phyloP scores from a whole-genome alignment of 2,888 invertebrate genomes.

The Eupsilia transversa region DNA sequence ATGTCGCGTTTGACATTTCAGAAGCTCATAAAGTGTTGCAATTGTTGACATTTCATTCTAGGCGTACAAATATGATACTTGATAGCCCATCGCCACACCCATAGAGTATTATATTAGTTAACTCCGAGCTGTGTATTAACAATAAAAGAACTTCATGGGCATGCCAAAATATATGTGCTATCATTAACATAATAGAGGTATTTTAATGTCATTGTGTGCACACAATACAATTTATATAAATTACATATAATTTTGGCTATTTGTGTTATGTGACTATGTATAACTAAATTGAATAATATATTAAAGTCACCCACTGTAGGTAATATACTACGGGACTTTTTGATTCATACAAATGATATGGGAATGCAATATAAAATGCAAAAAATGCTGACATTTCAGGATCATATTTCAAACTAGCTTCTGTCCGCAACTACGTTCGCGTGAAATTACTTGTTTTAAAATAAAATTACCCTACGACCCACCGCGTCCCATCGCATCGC shows the following conservation, averaged over 20 bases:
- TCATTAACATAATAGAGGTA: slow-evolving; percentile 31
- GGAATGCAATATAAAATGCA: background rate
- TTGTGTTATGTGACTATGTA: slow-evolving; percentile 16
- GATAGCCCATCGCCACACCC: slow-evolving; percentile 51
- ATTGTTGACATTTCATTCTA: slow-evolving; percentile 53
- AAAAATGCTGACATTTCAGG: background rate
- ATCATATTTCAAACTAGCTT: background rate
- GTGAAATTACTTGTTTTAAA: too few species aligned
- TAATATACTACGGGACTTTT: background rate
- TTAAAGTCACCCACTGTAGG: background rate
- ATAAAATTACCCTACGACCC: too few species aligned
- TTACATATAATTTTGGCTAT: slow-evolving; percentile 37
- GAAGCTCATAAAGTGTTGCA: slow-evolving; percentile 38
- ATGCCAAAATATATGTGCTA: slow-evolving; percentile 38
- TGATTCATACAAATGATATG: slow-evolving; percentile 23
- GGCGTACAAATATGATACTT: slow-evolving; percentile 47
- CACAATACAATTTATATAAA: slow-evolving; percentile 50
- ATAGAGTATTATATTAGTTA: slow-evolving; percentile 34
- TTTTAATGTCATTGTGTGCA: slow-evolving; percentile 34
- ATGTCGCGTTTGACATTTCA: slow-evolving; percentile 48
- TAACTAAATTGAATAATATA: slow-evolving; percentile 35
- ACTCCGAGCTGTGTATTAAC: slow-evolving; percentile 16
- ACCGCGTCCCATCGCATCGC: too few species aligned
- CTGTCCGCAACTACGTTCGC: too few species aligned
- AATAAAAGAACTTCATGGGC: slow-evolving; percentile 37